phyloP scores from a whole-genome alignment of 2,888 invertebrate genomes.

The Diabrotica balteata region DNA sequence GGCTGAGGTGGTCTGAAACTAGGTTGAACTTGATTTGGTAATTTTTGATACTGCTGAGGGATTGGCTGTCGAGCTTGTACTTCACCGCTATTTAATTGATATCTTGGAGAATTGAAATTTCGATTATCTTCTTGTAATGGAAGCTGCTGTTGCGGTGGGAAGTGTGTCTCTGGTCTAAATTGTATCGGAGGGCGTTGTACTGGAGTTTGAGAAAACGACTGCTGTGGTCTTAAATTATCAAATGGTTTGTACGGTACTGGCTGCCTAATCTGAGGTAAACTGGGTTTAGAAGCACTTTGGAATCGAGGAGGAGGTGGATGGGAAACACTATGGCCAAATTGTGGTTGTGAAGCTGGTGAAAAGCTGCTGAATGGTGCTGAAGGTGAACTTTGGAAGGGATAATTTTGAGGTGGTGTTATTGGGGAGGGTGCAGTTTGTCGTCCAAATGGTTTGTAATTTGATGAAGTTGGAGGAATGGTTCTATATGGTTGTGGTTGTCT shows the following conservation, averaged over 20 bases:
- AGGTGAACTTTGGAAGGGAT: conserved; percentile 31
- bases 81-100: conserved; percentile 42
- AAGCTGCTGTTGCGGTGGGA: conserved; percentile 51
- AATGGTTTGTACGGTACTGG: conserved; percentile 55
- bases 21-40: conserved; percentile 37
- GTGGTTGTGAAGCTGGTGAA: conserved; percentile 29
- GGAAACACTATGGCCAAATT: conserved; percentile 40
- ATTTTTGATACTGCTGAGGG: conserved; percentile 23
- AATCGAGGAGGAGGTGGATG: conserved; percentile 44
- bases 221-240: conserved; percentile 41
- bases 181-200: conserved; percentile 45
- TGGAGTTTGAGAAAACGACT: conserved; percentile 44
- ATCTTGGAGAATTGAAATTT: conserved; percentile 40
- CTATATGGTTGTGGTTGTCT: conserved; percentile 64
- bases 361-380: conserved; percentile 33
- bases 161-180: conserved; percentile 64
- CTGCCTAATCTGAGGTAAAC: conserved; percentile 47
- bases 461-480: conserved; percentile 59
- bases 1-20: conserved; percentile 46
- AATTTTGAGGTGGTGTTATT: conserved; percentile 46
- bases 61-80: conserved; percentile 29
- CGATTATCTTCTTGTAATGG: conserved; percentile 39
- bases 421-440: conserved; percentile 34
- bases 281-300: conserved; percentile 49
- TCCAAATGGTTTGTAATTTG: conserved; percentile 34